Percentiles rank a stretch among this genome's conserved stretches.
phyloP scores from a whole-genome alignment of 2,113 vertebrate species.

The Vireo altiloquus region DNA sequence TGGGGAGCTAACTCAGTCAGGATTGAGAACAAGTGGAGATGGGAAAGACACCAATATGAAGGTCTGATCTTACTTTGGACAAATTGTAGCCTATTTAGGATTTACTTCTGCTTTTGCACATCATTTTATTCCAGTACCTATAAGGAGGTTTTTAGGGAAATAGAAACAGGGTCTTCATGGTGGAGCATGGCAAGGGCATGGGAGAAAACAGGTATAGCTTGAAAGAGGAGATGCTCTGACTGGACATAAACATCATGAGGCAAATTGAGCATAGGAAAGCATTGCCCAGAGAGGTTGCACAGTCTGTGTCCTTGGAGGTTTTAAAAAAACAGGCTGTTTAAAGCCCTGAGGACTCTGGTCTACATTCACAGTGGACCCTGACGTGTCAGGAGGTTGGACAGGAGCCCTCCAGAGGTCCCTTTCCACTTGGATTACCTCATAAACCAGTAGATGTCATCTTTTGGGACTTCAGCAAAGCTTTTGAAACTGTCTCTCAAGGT shows the following conservation, averaged over 20 bases:
- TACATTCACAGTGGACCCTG: background rate
- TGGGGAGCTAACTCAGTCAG: rapidly evolving
- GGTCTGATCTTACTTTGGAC: background rate
- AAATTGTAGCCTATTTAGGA: background rate
- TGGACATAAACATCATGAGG: background rate
- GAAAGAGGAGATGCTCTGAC: background rate
- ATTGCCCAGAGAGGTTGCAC: background rate
- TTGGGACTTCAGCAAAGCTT: background rate
- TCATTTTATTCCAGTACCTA: background rate
- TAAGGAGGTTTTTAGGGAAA: background rate
- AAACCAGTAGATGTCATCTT: background rate
- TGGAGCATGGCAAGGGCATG: background rate
- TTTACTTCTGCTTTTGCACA: background rate
- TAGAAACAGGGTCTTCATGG: background rate
- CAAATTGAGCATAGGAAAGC: background rate
- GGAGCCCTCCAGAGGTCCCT: background rate
- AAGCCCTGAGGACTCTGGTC: background rate
- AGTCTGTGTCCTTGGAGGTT: background rate
- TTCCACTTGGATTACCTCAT: background rate
- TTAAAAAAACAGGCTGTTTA: background rate
- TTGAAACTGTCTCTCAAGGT: background rate
- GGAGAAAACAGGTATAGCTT: background rate
- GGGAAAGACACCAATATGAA: rapidly evolving
- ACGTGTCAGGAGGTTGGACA: background rate
- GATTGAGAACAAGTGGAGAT: background rate